A percentile compares a stretch with the other conserved stretches of the same genome.
Conservation (phyloP, 2,113 vertebrate genomes). For the Sander vitreus region DNA sequence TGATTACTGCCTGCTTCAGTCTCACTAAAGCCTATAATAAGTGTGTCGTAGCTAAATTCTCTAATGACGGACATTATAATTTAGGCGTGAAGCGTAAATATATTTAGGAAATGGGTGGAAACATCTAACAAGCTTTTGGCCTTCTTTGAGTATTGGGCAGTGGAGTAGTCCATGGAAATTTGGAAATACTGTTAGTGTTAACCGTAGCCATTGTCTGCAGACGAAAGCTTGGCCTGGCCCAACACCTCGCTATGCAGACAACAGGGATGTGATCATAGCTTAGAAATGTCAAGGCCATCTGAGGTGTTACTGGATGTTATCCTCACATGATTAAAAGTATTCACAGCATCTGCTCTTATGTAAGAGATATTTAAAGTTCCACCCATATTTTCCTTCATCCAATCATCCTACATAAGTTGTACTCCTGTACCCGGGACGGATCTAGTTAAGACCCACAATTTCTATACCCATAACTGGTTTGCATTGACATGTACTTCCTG, state of each 20-base stretch:
- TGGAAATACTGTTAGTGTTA: background rate
- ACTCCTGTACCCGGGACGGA: background rate
- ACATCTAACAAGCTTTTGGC: background rate
- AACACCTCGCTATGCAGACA: slow-evolving; percentile 68
- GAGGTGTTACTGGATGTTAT: slow-evolving; percentile 64
- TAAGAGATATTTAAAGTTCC: slow-evolving; percentile 21
- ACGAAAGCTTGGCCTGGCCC: slow-evolving; percentile 16
- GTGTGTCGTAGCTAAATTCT: slow-evolving; percentile 7
- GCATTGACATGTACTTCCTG: background rate
- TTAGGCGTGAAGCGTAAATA: background rate
- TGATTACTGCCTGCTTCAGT: slow-evolving; percentile 32
- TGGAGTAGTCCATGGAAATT: background rate
- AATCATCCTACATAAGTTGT: background rate
- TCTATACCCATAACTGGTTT: background rate
- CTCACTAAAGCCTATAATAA: slow-evolving; percentile 20
- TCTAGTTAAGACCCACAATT: background rate
- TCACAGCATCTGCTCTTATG: slow-evolving; percentile 22
- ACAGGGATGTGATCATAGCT: slow-evolving; percentile 70
- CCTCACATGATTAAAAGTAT: slow-evolving; percentile 58
- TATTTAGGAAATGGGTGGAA: slow-evolving; percentile 11
- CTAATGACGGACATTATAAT: slow-evolving; percentile 7
- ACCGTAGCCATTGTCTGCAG: slow-evolving; percentile 33
- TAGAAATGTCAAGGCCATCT: slow-evolving; percentile 72
- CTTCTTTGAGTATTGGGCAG: background rate
- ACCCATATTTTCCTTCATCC: background rate